phyloP scores from a whole-genome alignment of 2,797 vertebrate genomes.

The Macropus fuliginosus region DNA sequence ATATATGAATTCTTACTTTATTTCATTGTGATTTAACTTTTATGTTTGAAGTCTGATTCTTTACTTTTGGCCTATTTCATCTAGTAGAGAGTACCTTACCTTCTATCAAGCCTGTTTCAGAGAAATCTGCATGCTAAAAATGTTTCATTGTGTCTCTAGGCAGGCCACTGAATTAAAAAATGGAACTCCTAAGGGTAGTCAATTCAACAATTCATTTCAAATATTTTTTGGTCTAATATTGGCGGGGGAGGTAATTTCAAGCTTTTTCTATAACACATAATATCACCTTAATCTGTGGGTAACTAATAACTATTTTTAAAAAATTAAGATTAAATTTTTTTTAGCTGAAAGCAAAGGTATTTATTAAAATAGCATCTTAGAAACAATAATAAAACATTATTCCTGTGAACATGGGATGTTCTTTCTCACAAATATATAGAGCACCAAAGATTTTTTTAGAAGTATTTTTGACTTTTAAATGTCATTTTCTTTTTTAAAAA shows the following conservation, averaged over 20 bases:
- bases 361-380: neutral
- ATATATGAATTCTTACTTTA: neutral
- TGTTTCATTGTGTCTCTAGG: too few relatives aligned
- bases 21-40: slow-evolving; percentile 45
- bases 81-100: neutral
- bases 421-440: too few relatives aligned
- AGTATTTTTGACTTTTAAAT: neutral
- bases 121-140: neutral
- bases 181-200: too few relatives aligned
- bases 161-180: neutral
- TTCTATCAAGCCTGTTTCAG: slow-evolving; percentile 45
- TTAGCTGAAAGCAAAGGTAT: neutral
- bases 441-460: neutral
- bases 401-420: too few relatives aligned
- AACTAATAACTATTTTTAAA: too few relatives aligned
- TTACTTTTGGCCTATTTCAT: slow-evolving; percentile 14
- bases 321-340: too few relatives aligned
- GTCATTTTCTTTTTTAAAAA: neutral
- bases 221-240: neutral
- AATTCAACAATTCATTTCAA: neutral
- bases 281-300: neutral
- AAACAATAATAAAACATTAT: too few relatives aligned
- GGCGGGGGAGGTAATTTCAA: neutral
- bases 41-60: slow-evolving; percentile 41
- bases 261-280: neutral